Evolutionary conservation across 1,140 invertebrate genomes (phyloP), one percentile per base, ranked within the genome.

Genomic region (Sesamia nonagrioides): DNA sequence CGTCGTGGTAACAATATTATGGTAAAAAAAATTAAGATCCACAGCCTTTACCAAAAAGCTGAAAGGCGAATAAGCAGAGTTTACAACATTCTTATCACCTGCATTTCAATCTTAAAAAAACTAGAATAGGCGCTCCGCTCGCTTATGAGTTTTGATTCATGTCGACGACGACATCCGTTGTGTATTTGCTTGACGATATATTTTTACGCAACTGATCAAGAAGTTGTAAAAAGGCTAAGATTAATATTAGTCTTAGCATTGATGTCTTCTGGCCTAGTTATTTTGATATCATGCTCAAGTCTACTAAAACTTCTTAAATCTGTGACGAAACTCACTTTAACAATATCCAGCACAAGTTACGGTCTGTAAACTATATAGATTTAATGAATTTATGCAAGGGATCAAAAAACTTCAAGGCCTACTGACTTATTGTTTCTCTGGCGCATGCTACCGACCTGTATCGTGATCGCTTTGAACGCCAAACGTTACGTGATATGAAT

Each of bases 361-460:
- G 61, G 61, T 60, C 27, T 60, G 33, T 63, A 40, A 11, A 9
- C 21, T 66, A 63, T 63, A 63, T 63, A 35, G 60, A 63, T 40
- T 42, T 18, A 66, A 66, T 66, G 17, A 66, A 42, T 66, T 66
- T 37, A 66, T 18, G 61, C 18, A 66, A 66, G 8, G 37, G 37
- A 66, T 66, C 61, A 66, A 66, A 66, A 66, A 66, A 42, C 61
- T 66, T 66, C 61, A 66, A 66, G 61, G 37, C 61, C 61, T 66
- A 66, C 37, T 42, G 42, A 58, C 33, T 58, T 66, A 58, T 58
- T 58, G 54, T 58, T 33, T 27, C 37, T 66, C n/a, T 9, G 37
- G 37, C 2, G 13, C 35, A 63, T 18, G 35, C 37, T 66, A 42
- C 37, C 27, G 56, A 60, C 9, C 3, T n/a, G 18, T 42, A 42